Base-by-base conservation (phyloP, 2,797 vertebrate genomes). In the Acanthurus tractus region DNA sequence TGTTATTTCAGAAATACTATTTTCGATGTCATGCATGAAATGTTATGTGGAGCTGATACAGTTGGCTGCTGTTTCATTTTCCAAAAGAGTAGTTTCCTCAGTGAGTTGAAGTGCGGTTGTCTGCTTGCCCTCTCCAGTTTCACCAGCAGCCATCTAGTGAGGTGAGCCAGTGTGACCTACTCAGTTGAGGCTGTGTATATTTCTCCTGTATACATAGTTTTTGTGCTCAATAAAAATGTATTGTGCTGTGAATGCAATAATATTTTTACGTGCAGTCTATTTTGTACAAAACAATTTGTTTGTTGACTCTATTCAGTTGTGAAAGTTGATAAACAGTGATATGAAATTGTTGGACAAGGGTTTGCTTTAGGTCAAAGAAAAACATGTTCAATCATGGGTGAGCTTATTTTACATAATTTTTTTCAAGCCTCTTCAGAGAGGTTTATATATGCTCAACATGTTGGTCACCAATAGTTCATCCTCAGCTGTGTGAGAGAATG, bases 21-120 rank as follows among this genome's bases (percentile, higher is more conserved):
- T 93, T 93, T 91, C 90, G 85, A 92, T 93, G 88, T 93, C 71
- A 74, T 90, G 93, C 93, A 94, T 94, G 90, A 89, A 66, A 63
- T 85, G 87, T 91, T 76, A 85, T 34, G 68, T 88, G 84, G 76
- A 78, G 70, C 76, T 84, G 72, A 88, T 18, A 80, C 48, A 79
- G 79, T 76, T 54, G 83, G 78, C 73, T 72, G 64, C 64, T 82
- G 36, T 66, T 81, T 71, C n/a, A 55, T 80, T 78, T 86, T 36
- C 18, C 15, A 18, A n/a, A n/a, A 18, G 54, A 55, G 59, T 80
- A 2, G 62, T 88, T 85, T 80, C 61, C 78, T 80, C 76, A 44
- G 81, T 92, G 84, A 81, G 38, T 85, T 85, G 15, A 73, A 86
- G 77, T 89, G 54, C 85, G 79, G 78, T 83, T 48, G 64, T 91